Conservation (phyloP, 2,113 vertebrate genomes). For the Bothrops jararaca region DNA sequence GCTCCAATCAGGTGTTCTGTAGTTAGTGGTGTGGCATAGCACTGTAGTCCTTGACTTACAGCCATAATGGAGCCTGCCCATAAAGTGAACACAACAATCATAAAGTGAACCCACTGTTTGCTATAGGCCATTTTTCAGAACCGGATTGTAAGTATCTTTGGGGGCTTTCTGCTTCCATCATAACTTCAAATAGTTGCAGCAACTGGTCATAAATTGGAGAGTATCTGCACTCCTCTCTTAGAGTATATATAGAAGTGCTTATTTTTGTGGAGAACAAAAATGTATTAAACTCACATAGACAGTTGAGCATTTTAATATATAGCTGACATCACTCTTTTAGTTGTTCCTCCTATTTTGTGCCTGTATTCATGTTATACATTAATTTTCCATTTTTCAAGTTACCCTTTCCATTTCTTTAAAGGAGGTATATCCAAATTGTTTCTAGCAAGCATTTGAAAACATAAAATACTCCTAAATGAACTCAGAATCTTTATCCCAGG, state of each 20-base stretch:
- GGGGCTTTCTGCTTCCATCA: neutral
- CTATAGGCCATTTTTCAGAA: neutral
- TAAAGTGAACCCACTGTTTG: neutral
- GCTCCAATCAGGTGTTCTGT: neutral
- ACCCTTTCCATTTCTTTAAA: neutral
- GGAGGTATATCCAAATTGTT: neutral
- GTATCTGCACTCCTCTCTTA: neutral
- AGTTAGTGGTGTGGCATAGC: neutral
- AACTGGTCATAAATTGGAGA: neutral
- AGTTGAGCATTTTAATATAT: neutral
- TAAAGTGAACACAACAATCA: neutral
- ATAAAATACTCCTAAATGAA: neutral
- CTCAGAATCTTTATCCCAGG: neutral
- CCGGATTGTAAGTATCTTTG: neutral
- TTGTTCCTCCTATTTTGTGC: neutral
- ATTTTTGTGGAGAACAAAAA: neutral
- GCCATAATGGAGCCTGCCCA: neutral
- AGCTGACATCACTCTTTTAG: neutral
- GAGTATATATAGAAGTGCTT: neutral
- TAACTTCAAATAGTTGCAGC: neutral
- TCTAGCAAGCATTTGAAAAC: neutral
- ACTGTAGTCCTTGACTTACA: neutral
- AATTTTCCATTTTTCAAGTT: neutral
- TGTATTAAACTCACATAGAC: neutral
- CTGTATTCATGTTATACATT: neutral